Evolutionary conservation across 2,113 vertebrate genomes (phyloP).

Genomic region (Cebidichthys violaceus): DNA sequence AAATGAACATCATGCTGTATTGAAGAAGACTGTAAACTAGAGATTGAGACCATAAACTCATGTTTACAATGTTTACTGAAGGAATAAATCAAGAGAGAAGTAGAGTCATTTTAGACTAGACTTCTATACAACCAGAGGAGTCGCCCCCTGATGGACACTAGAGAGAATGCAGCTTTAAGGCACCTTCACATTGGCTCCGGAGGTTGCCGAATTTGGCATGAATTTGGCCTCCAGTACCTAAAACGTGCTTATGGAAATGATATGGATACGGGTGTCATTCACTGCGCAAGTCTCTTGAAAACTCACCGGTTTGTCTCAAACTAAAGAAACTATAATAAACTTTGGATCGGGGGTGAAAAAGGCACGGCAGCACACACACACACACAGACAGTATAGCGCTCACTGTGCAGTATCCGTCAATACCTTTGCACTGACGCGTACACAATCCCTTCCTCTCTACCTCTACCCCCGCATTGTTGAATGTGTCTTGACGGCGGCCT

Average conservation of each 20-base stretch:
- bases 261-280: background rate
- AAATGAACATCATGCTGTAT: too few relatives aligned
- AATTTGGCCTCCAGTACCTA: conserved; percentile 12
- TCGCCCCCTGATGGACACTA: too few relatives aligned
- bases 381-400: conserved; percentile 16
- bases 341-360: conserved; percentile 34
- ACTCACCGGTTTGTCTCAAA: conserved; percentile 3
- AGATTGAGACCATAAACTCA: too few relatives aligned
- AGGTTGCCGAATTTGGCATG: too few relatives aligned
- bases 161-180: too few relatives aligned
- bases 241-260: conserved; percentile 21
- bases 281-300: background rate
- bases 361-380: conserved; percentile 3
- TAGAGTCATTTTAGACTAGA: too few relatives aligned
- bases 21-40: too few relatives aligned
- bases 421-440: conserved; percentile 48
- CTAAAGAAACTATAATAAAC: conserved; percentile 26
- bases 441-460: conserved; percentile 38
- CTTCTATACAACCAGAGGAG: too few relatives aligned
- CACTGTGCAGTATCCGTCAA: conserved; percentile 44
- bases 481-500: conserved; percentile 42
- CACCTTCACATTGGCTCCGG: too few relatives aligned
- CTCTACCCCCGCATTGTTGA: conserved; percentile 50
- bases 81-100: too few relatives aligned
- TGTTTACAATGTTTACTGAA: too few relatives aligned